Evolutionary conservation across 2,113 vertebrate genomes (phyloP), one percentile per base, ranked within the genome.

Genomic region (Haemorhous mexicanus): DNA sequence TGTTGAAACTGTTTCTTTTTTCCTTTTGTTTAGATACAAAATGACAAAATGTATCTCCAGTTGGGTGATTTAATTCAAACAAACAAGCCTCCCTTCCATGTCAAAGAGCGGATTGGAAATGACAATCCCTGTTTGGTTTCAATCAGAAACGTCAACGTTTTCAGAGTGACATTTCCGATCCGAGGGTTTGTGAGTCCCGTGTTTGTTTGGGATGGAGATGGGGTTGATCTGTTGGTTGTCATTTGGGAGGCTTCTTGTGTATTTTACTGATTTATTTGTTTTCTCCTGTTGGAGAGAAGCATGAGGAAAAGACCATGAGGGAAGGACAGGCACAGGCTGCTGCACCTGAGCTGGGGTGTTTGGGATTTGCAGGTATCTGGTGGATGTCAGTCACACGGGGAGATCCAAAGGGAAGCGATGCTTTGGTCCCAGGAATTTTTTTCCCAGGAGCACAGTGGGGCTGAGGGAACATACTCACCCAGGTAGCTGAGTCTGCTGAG

Each of bases 91-190:
- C n/a, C 23, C 24, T 79, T 76, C 75, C 33, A 10, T 35, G 52
- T 93, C 94, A 87, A 78, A 74, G 76, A 1, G 2, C 56, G 81
- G 72, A 97, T 89, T 84, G 2, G 1, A 93, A 89, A 92, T 33
- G 86, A 89, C 93, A 93, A 49, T 67, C 69, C 53, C 24, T 83
- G 26, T 58, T 97, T 89, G 76, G 68, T 92, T 97, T 92, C 91
- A 59, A 47, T 92, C 88, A 90, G 80, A 95, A 92, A 84, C 11
- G 24, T 74, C 91, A 75, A 74, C 28, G 32, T 70, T 86, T 92
- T 67, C 74, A 82, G 44, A 7, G 72, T 67, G 72, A 84, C 56
- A 74, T 89, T 91, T 94, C 69, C 2, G 0, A 91, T 44, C 55
- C 1, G 8, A 19, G 80, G 80, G 59, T 68, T 95, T 76, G 76